A percentile compares a stretch with the other conserved stretches of the same genome.
Conservation (phyloP, 1,140 invertebrate genomes). For the Psilanteris sp. region DNA sequence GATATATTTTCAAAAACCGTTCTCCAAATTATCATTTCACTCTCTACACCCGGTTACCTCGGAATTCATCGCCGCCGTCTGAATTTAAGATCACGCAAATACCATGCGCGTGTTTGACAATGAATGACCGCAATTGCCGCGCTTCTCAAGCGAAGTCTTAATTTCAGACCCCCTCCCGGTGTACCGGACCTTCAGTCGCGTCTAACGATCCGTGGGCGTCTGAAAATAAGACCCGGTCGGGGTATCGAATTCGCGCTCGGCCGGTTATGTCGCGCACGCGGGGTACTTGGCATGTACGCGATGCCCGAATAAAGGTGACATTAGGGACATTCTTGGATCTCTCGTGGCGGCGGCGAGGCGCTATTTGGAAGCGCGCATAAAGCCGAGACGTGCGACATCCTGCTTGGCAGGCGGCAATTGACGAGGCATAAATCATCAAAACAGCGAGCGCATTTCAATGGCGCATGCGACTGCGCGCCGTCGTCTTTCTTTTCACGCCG, state of each 20-base stretch:
- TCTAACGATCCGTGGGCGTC: too few relatives aligned
- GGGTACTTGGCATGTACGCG: constrained; percentile 41
- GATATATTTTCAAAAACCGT: too few relatives aligned
- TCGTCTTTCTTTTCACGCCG: constrained; percentile 48
- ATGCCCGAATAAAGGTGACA: constrained; percentile 53
- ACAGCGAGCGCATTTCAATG: constrained; percentile 78
- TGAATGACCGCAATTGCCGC: too few relatives aligned
- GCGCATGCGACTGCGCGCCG: constrained; percentile 57
- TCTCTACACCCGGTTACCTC: too few relatives aligned
- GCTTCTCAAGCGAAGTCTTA: too few relatives aligned
- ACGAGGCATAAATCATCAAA: constrained; percentile 76
- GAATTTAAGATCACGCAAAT: too few relatives aligned
- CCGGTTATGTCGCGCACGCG: not conserved
- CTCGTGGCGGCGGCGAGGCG: constrained; percentile 51
- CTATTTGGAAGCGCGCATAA: constrained; percentile 72
- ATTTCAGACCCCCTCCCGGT: too few relatives aligned
- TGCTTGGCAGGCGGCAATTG: constrained; percentile 73
- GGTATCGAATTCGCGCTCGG: not conserved
- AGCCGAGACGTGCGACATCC: constrained; percentile 76
- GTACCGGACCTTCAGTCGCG: too few relatives aligned
- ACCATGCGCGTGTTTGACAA: too few relatives aligned
- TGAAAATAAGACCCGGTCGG: not conserved
- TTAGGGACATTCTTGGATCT: constrained; percentile 64
- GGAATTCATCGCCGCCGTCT: too few relatives aligned
- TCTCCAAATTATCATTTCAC: too few relatives aligned